Conservation (phyloP, 2,888 invertebrate species). For the Boloria selene region DNA sequence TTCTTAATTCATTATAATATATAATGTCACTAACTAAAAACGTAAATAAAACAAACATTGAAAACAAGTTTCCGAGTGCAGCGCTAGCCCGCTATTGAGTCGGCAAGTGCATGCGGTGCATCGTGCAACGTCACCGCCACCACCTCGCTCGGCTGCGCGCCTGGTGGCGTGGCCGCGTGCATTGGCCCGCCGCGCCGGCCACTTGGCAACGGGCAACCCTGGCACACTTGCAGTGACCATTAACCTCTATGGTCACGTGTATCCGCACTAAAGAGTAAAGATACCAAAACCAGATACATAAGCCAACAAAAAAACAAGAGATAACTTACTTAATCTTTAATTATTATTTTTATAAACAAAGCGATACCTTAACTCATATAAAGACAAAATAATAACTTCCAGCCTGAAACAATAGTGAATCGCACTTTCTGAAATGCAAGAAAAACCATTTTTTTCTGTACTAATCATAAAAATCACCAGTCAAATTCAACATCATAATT, state of each 20-base stretch:
- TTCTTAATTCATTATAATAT: too few relatives aligned
- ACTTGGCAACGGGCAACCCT: conserved; percentile 71
- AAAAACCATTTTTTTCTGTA: too few relatives aligned
- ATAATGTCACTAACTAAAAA: background rate
- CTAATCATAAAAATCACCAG: background rate
- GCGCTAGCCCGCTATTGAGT: conserved; percentile 39
- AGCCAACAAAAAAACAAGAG: too few relatives aligned
- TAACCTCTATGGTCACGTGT: conserved; percentile 20
- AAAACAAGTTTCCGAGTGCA: conserved; percentile 16
- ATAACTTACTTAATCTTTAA: too few relatives aligned
- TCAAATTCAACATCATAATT: background rate
- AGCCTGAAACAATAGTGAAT: too few relatives aligned
- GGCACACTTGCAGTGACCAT: conserved; percentile 15
- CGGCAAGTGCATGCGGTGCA: conserved; percentile 18
- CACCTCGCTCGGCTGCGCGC: conserved; percentile 57
- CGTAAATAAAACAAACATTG: conserved; percentile 10
- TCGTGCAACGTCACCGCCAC: conserved; percentile 37
- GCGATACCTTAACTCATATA: too few relatives aligned
- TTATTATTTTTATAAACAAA: too few relatives aligned
- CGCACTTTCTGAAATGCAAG: too few relatives aligned
- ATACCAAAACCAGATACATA: too few relatives aligned
- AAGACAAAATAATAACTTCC: too few relatives aligned
- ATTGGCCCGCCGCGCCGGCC: conserved; percentile 65
- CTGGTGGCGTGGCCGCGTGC: conserved; percentile 69
- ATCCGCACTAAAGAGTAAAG: too few relatives aligned